Evolutionary conservation across 1,140 invertebrate genomes (phyloP).

Genomic region (Mya arenaria): DNA sequence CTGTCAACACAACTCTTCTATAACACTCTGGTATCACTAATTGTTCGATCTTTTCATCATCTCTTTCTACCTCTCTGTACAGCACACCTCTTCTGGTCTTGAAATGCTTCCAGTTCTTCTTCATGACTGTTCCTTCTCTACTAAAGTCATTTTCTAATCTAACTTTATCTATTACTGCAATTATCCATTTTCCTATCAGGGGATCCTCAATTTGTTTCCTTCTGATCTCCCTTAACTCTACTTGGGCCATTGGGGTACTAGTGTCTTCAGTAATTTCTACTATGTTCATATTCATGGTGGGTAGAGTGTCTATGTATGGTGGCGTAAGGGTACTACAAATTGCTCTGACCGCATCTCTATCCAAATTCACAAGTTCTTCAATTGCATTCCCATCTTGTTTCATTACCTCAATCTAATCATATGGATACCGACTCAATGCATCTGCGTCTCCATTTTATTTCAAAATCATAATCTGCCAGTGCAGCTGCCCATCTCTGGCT

Average conservation of each 20-base stretch:
- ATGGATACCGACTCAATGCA: constrained; percentile 13
- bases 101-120: constrained; percentile 1
- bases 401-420: no score
- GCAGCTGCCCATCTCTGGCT: constrained; percentile 36
- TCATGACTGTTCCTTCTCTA: background rate
- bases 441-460: constrained; percentile 13
- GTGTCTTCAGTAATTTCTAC: constrained; percentile 2
- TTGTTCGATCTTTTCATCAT: background rate
- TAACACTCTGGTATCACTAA: constrained; percentile 19
- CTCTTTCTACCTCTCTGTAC: background rate
- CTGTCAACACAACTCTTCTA: constrained; percentile 7
- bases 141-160: background rate
- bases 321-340: background rate
- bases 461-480: constrained; percentile 20
- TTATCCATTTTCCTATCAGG: constrained; percentile 7
- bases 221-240: constrained; percentile 8
- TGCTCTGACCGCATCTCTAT: background rate
- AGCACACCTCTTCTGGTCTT: constrained; percentile 10
- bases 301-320: background rate
- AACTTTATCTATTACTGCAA: background rate
- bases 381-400: no score
- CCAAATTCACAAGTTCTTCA: background rate
- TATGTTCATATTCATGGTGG: constrained; percentile 7
- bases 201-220: constrained; percentile 7
- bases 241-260: background rate